Evolutionary conservation across 2,797 vertebrate genomes (phyloP).

Genomic region (Sciurus vulgaris): DNA sequence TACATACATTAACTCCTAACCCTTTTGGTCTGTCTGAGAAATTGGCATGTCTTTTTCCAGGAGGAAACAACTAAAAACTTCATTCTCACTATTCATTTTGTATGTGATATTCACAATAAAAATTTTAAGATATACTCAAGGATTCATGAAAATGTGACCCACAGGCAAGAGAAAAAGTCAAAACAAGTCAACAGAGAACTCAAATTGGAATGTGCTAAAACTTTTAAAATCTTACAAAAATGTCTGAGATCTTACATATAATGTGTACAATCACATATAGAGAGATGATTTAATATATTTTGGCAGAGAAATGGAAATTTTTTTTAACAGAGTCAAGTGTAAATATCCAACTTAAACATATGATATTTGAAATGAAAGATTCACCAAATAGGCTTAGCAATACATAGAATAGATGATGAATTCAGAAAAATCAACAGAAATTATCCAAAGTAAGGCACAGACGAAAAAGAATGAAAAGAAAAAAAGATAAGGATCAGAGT

Average conservation of each 20-base stretch:
- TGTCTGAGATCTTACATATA: not conserved
- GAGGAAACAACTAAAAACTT: conserved; percentile 28
- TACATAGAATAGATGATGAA: not conserved
- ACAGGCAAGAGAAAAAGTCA: conserved; percentile 32
- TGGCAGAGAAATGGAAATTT: not conserved
- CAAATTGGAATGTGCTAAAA: conserved; percentile 5
- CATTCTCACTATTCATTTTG: conserved; percentile 29
- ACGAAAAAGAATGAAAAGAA: not conserved
- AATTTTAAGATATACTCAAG: conserved; percentile 1
- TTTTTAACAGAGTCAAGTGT: not conserved
- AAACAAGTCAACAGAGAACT: not conserved
- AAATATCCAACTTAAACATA: conserved; percentile 48
- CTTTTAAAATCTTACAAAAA: conserved; percentile 36
- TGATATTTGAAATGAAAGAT: not conserved
- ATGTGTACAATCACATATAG: not conserved
- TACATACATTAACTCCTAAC: not conserved
- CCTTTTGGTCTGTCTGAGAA: not conserved
- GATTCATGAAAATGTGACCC: conserved; percentile 24
- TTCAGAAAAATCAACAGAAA: not conserved
- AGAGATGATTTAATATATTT: conserved; percentile 18
- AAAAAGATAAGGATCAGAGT: not conserved
- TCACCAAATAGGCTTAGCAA: conserved; percentile 15
- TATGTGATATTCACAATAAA: conserved; percentile 28
- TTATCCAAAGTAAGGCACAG: not conserved
- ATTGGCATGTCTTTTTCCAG: not conserved